A percentile compares a stretch with the other conserved stretches of the same genome.
Conservation (phyloP, 2,113 vertebrate genomes). For the Ornithorhynchus anatinus region DNA sequence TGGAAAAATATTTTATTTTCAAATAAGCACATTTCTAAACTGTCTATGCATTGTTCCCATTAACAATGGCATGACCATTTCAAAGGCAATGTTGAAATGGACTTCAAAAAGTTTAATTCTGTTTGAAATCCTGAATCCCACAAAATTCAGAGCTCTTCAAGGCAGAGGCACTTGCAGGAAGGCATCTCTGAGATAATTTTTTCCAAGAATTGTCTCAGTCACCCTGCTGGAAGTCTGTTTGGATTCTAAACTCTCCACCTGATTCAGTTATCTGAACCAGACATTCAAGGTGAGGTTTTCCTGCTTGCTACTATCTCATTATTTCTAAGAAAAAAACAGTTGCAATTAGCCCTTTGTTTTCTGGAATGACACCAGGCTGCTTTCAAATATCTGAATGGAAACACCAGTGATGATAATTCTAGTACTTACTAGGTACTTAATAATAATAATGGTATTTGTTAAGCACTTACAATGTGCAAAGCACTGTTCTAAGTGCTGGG, state of each 20-base stretch:
- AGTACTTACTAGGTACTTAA: too few relatives aligned
- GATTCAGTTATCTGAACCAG: not conserved
- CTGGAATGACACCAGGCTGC: not conserved
- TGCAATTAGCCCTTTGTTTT: not conserved
- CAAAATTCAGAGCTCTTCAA: not conserved
- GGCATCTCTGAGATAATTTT: too few relatives aligned
- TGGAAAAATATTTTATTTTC: not conserved
- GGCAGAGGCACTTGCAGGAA: not conserved
- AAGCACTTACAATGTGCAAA: too few relatives aligned
- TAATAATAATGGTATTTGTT: too few relatives aligned
- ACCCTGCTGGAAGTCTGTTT: not conserved
- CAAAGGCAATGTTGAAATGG: constrained; percentile 3
- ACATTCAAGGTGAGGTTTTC: not conserved
- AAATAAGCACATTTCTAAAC: not conserved
- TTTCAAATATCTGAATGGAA: too few relatives aligned
- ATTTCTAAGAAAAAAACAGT: not conserved
- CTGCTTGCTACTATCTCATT: not conserved
- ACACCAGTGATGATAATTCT: too few relatives aligned
- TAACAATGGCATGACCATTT: not conserved
- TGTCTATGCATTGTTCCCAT: not conserved
- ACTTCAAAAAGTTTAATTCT: not conserved
- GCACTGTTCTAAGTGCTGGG: too few relatives aligned
- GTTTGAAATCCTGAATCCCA: not conserved
- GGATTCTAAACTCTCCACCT: not conserved
- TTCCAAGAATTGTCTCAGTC: not conserved